A percentile compares a stretch with the other conserved stretches of the same genome.
These are phyloP conservation scores for Hetaerina titia DNA, from an alignment of 2,888 invertebrate genomes.

Conservation along the genomic window DNA sequence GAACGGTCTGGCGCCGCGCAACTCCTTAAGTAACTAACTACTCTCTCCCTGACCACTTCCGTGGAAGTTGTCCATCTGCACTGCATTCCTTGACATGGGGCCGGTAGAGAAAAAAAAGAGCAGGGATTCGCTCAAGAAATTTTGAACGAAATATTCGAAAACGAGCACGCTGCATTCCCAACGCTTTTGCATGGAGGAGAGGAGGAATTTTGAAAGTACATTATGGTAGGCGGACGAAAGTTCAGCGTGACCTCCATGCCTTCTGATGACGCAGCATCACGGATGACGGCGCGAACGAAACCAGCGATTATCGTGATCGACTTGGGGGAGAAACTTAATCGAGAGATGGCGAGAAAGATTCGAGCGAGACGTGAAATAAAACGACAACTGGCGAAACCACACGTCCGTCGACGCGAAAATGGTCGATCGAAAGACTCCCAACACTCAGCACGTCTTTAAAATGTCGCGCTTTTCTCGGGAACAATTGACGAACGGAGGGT, in stretches of 20 bases:
- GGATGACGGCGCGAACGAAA: too few relatives aligned
- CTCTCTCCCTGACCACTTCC: background rate
- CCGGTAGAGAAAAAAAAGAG: too few relatives aligned
- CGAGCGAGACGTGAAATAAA: too few relatives aligned
- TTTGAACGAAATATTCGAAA: background rate
- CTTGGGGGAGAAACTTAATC: background rate
- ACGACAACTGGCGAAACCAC: too few relatives aligned
- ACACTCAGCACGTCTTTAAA: background rate
- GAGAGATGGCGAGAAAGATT: background rate
- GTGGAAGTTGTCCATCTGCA: too few relatives aligned
- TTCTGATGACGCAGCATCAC: background rate
- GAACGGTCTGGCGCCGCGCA: background rate
- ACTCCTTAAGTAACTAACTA: background rate
- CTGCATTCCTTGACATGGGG: too few relatives aligned
- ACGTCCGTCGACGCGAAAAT: background rate
- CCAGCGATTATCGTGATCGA: too few relatives aligned
- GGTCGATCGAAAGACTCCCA: background rate
- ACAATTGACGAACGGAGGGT: background rate
- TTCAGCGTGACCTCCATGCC: background rate
- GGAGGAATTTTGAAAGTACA: background rate
- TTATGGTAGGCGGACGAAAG: background rate
- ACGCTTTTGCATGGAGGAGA: background rate
- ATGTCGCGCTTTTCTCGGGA: background rate
- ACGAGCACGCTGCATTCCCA: background rate
- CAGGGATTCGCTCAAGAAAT: background rate